Conservation (phyloP, 2,797 vertebrate species). For the Eidolon dupreanum region DNA sequence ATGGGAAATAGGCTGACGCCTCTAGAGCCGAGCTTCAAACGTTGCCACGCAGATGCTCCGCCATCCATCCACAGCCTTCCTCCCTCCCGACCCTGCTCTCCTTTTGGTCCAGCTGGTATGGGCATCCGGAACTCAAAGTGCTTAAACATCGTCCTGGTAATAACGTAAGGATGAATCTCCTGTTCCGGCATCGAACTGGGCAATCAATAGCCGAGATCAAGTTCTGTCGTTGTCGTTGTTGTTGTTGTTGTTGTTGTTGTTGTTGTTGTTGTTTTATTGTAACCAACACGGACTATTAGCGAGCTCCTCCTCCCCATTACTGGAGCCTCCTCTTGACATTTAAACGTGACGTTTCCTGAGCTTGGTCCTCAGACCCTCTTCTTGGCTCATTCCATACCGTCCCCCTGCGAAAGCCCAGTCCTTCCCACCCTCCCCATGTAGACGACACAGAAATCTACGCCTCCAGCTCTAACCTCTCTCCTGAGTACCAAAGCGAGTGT, state of each 20-base stretch:
- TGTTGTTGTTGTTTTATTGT: not conserved
- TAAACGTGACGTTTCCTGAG: not conserved
- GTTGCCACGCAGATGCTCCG: not conserved
- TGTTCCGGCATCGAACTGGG: not conserved
- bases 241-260: too few species aligned
- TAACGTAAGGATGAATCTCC: not conserved
- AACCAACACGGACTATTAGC: not conserved
- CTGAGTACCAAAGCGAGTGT: not conserved
- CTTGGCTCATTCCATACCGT: not conserved
- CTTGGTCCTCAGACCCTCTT: not conserved
- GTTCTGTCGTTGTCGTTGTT: not conserved
- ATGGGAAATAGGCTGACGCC: fast-evolving
- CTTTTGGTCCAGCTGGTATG: not conserved
- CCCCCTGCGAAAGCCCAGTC: not conserved
- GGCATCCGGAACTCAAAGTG: not conserved
- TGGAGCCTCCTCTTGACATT: not conserved
- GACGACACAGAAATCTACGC: not conserved
- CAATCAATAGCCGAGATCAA: not conserved
- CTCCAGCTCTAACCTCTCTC: not conserved
- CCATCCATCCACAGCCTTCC: not conserved
- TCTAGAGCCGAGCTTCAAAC: not conserved
- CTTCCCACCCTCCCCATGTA: not conserved
- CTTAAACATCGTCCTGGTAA: not conserved
- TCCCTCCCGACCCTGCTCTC: not conserved
- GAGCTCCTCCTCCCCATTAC: not conserved